Base-by-base conservation (phyloP, 2,888 invertebrate species). In the Epistrophe eligans region DNA sequence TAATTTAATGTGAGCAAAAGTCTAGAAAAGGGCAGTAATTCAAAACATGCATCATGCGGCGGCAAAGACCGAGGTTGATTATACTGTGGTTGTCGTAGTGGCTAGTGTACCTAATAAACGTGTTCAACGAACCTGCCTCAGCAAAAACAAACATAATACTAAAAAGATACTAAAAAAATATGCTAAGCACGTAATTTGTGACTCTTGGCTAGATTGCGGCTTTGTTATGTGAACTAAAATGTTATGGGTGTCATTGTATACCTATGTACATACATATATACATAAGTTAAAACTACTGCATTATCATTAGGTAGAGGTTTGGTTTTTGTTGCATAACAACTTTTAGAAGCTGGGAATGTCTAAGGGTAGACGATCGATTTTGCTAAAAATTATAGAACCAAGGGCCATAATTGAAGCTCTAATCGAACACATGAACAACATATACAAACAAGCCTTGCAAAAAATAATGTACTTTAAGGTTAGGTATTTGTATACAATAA, bases 141-240 rank as follows among this genome's bases (percentile, higher is more conserved):
- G 70, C 62, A 48, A 40, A 48, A 64, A n/a, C n/a, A n/a, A n/a
- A n/a, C n/a, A n/a, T n/a, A n/a, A n/a, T n/a, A n/a, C 48, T 57
- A 48, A 74, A 76, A 17, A 62, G 7, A 38, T 0, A 1, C 55
- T 35, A 28, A 71, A 64, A 24, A 70, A 19, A 19, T 62, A 74
- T 79, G 28, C 84, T 58, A 35, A 64, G 64, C 84, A 79, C 79
- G 79, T 71, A 71, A 79, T 79, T 76, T 74, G 74, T 84, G 84
- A 58, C 76, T 67, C 35, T 67, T 50, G 66, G 35, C 35, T 67
- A 17, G 50, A 50, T 67, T 67, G 66, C 50, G 66, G 35, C 35
- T 67, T 66, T 67, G 48, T 50, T 67, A 35, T 43, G 35, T 48
- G 35, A 48, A 50, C 48, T 50, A 0, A 67, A 28, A n/a, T 32